Conservation (phyloP, 1,140 invertebrate genomes). For the Drosophila persimilis region DNA sequence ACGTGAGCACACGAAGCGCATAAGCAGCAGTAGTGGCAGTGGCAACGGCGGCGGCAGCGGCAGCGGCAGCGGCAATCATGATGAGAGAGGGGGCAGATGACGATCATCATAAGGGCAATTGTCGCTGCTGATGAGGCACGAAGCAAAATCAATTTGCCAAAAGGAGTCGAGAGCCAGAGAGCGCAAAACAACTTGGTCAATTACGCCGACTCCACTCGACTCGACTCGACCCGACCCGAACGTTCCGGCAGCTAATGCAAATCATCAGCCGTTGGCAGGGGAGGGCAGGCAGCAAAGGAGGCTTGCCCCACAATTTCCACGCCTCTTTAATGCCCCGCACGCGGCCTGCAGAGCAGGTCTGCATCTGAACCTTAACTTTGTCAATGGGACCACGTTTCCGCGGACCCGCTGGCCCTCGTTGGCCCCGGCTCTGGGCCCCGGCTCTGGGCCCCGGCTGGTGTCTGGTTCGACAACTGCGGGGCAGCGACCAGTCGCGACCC, state of each 20-base stretch:
- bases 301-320: conserved; percentile 43
- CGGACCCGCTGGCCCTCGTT: neutral
- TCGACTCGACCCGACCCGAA: neutral
- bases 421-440: neutral
- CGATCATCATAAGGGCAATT: conserved; percentile 63
- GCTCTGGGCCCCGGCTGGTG: neutral
- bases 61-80: conserved; percentile 38
- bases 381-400: conserved; percentile 63
- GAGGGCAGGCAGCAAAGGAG: neutral
- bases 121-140: conserved; percentile 79
- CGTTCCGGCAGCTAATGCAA: conserved; percentile 47
- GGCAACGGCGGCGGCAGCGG: neutral
- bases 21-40: conserved; percentile 9
- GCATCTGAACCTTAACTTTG: conserved; percentile 49
- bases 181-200: conserved; percentile 77
- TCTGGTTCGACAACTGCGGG: conserved; percentile 3
- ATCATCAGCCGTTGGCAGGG: conserved; percentile 29
- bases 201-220: conserved; percentile 35
- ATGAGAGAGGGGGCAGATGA: conserved; percentile 17
- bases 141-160: conserved; percentile 77
- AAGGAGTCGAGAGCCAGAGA: conserved; percentile 51
- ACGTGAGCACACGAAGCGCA: conserved; percentile 56
- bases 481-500: conserved; percentile 39
- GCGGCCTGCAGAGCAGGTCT: conserved; percentile 42
- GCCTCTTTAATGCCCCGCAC: conserved; percentile 65